A percentile compares a stretch with the other conserved stretches of the same genome.
Evolutionary conservation across 1,140 invertebrate species (phyloP).

Genomic region (Papilio glaucus): DNA sequence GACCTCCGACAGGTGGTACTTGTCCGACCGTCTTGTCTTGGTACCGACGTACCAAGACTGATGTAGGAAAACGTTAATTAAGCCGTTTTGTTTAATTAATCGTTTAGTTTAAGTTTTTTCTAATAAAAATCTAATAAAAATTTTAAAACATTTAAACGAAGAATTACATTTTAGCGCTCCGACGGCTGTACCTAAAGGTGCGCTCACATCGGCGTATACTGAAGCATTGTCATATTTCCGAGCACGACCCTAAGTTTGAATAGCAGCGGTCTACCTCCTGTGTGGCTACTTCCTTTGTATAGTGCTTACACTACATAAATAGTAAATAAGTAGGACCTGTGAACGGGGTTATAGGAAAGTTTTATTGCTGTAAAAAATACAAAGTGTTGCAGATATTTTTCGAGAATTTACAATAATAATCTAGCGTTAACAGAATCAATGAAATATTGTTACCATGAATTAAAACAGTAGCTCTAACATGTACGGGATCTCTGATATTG

Average conservation of each 20-base stretch:
- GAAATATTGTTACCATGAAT: too few species aligned
- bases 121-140: too few species aligned
- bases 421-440: too few species aligned
- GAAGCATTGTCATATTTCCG: constrained; percentile 74
- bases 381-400: constrained; percentile 40
- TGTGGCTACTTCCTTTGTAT: constrained; percentile 68
- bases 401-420: constrained; percentile 18
- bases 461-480: too few species aligned
- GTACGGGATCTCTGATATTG: too few species aligned
- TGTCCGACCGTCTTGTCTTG: too few species aligned
- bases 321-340: constrained; percentile 64
- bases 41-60: too few species aligned
- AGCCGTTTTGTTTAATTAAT: too few species aligned
- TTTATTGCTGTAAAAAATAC: constrained; percentile 50
- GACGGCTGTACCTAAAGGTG: constrained; percentile 60
- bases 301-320: constrained; percentile 71
- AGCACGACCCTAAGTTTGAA: constrained; percentile 65
- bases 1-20: too few species aligned
- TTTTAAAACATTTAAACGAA: not conserved
- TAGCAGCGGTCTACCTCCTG: constrained; percentile 55
- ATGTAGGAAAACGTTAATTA: too few species aligned
- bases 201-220: constrained; percentile 65
- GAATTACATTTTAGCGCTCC: constrained; percentile 55
- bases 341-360: constrained; percentile 63
- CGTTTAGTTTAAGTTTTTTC: too few species aligned